Percentiles rank a stretch among this genome's conserved stretches.
Evolutionary conservation across 2,888 invertebrate genomes (phyloP).

Genomic region (Copidosoma aretas): DNA sequence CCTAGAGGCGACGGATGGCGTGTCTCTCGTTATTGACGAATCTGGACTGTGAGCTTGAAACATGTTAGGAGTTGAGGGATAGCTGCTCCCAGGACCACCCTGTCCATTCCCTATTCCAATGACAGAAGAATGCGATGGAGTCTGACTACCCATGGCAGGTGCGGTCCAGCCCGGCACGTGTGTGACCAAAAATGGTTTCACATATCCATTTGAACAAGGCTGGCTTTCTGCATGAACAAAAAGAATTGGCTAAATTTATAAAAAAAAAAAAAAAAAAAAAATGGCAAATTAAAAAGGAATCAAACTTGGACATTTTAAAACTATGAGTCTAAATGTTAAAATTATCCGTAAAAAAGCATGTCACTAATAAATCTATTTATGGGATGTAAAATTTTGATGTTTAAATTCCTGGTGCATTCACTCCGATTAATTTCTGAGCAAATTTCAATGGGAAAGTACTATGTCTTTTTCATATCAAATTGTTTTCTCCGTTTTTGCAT

Average conservation of each 20-base stretch:
- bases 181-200: constrained; percentile 82
- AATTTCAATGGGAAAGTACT: too few relatives aligned
- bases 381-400: too few relatives aligned
- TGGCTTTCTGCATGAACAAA: constrained; percentile 63
- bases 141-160: constrained; percentile 59
- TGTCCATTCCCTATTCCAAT: constrained; percentile 64
- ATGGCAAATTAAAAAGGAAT: too few relatives aligned
- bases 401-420: too few relatives aligned
- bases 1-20: constrained; percentile 80
- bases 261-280: too few relatives aligned
- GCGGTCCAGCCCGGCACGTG: constrained; percentile 77
- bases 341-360: too few relatives aligned
- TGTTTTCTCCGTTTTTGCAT: too few relatives aligned
- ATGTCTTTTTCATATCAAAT: too few relatives aligned
- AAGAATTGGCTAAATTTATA: too few relatives aligned
- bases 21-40: constrained; percentile 71
- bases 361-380: too few relatives aligned
- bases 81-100: constrained; percentile 63
- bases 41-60: constrained; percentile 77
- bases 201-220: constrained; percentile 80
- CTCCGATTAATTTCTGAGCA: too few relatives aligned
- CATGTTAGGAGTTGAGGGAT: constrained; percentile 68
- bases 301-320: too few relatives aligned
- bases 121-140: constrained; percentile 58
- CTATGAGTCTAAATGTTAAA: background rate